Evolutionary conservation across 2,113 vertebrate genomes (phyloP), one percentile per base, ranked within the genome.

Genomic region (Pygathrix nemaeus): DNA sequence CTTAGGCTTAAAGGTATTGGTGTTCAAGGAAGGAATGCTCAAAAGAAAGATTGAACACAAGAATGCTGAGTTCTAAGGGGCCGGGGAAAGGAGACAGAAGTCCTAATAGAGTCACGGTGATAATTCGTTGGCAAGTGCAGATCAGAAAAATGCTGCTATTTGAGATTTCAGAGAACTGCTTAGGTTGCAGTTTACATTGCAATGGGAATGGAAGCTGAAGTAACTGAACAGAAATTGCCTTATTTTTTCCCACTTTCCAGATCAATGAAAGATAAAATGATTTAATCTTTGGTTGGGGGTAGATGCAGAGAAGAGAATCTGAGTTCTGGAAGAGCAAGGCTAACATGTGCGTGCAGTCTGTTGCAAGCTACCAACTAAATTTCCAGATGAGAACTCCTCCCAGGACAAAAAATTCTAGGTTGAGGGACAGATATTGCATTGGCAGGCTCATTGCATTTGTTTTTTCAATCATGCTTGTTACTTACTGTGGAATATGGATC

Each of bases 401-500:
- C 1, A 35, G 95, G 87, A 92, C 35, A 96, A 52, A 79, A 20
- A 40, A 48, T 90, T 84, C 84, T 91, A 93, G 93, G 87, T 70
- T 1, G 38, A 94, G 79, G 89, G 92, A 9, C 52, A 87, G 73
- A 80, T 96, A 96, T 93, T 96, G 20, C 84, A 90, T 73, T 85
- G 92, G 35, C 43, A 72, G 75, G 30, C 92, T 97, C 90, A 72
- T 79, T 86, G 86, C 82, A 81, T 96, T 97, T 97, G 95, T 97
- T 96, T 96, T 84, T 68, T 75, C 97, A 96, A 95, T 87, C 79
- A 81, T 78, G 80, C 83, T 94, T 96, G 70, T 85, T 96, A 89
- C 43, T 88, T 90, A 27, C 92, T 88, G 64, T 90, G 84, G 79
- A 93, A 76, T 72, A 64, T 59, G 68, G 68, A 95, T 88, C 73